A percentile compares a stretch with the other conserved stretches of the same genome.
phyloP scores from a whole-genome alignment of 2,113 vertebrate species.

The Odontophorus gujanensis region DNA sequence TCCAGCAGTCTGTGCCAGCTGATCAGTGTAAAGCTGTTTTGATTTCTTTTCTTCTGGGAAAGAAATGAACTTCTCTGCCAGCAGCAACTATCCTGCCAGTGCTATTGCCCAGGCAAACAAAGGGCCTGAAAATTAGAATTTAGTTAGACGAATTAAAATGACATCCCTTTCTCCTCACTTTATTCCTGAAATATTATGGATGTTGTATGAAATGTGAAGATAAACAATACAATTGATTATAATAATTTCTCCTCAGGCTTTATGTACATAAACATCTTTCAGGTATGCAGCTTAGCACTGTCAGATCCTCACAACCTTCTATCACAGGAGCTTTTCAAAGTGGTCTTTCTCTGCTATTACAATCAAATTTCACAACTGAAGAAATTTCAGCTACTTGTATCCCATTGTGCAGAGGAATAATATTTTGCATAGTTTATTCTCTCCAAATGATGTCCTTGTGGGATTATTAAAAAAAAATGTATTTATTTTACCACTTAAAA shows the following conservation, averaged over 20 bases:
- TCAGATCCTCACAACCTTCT: neutral
- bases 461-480: neutral
- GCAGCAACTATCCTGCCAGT: constrained; percentile 30
- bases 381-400: neutral
- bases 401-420: neutral
- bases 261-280: neutral
- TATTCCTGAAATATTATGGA: neutral
- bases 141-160: constrained; percentile 54
- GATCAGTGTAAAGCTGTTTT: constrained; percentile 62
- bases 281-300: neutral
- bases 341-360: neutral
- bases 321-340: neutral
- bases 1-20: constrained; percentile 66
- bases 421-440: neutral
- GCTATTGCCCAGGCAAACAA: constrained; percentile 51
- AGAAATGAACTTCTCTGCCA: constrained; percentile 61
- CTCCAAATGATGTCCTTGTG: neutral
- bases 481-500: neutral
- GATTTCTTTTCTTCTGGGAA: constrained; percentile 72
- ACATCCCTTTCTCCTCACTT: constrained; percentile 13
- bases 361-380: neutral
- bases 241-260: neutral
- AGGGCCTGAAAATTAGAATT: constrained; percentile 47
- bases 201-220: neutral
- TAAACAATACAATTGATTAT: constrained; percentile 28